Base-by-base conservation (phyloP, 2,888 invertebrate genomes). In the Rutpela maculata region DNA sequence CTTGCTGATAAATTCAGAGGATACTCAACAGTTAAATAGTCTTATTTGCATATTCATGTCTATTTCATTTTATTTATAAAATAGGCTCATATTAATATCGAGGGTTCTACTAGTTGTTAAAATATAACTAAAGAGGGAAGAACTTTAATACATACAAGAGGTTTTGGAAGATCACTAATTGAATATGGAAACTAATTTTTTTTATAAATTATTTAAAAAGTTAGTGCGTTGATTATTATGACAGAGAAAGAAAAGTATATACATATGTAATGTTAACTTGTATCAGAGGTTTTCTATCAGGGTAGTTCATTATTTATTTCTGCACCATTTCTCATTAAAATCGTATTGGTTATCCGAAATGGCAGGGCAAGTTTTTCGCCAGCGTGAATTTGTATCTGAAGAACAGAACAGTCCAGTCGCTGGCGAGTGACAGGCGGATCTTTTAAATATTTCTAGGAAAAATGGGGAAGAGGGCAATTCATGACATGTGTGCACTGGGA, bases 111-210 rank as follows among this genome's bases (percentile, higher is more conserved):
- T 50, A 50, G 50, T n/a, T n/a, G 50, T 50, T 50, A 56, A 6
- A 7, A 26, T 35, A 2, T 31, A 70, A 57, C 69, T 59, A 70
- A 70, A 70, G 43, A 70, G 69, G 69, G 59, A 70, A 70, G 57
- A 70, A 59, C 57, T 35, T n/a, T 66, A 66, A 43, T 63, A 62
- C 22, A 43, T 63, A 62, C 22, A 17, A 63, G 15, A 35, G 15
- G 15, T 63, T 63, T 38, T 18, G 35, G 18, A 26, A 35, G 22
- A 62, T 22, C 6, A 9, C 17, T 60, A 26, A 38, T 38, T 22
- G 18, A 59, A 22, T 12, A 11, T 6, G 6, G 50, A 43, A 43
- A 15, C 12, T 50, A n/a, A n/a, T 50, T 50, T 50, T 6, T n/a
- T 50, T 6, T 50, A 50, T n/a, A n/a, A 50, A 50, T 50, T 50